Conservation (phyloP, 2,113 vertebrate genomes). For the Uria aalge region DNA sequence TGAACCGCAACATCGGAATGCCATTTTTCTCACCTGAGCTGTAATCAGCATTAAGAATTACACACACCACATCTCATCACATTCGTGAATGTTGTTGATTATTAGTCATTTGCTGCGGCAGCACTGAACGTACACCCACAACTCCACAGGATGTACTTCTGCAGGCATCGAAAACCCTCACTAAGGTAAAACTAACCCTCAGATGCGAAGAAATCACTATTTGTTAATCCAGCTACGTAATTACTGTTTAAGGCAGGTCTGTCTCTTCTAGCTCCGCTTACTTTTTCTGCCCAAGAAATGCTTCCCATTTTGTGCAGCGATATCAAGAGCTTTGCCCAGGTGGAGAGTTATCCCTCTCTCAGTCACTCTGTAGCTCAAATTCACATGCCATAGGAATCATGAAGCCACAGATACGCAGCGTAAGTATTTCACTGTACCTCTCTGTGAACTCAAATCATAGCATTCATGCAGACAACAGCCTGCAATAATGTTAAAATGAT, state of each 20-base stretch:
- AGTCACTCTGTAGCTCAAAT: not conserved
- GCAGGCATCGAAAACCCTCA: not conserved
- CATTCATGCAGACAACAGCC: not conserved
- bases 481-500: not conserved
- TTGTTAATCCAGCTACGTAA: not conserved
- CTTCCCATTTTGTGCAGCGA: not conserved
- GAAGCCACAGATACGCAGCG: not conserved
- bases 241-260: not conserved
- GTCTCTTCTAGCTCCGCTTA: not conserved
- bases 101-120: not conserved
- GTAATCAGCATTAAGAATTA: not conserved
- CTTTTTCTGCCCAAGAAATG: not conserved
- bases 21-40: not conserved
- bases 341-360: not conserved
- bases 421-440: not conserved
- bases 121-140: not conserved
- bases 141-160: not conserved
- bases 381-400: not conserved
- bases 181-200: not conserved
- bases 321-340: not conserved
- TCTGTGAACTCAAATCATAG: not conserved
- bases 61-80: not conserved
- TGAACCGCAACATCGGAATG: not conserved
- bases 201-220: not conserved
- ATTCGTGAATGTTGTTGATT: fast-evolving